Percentiles rank a stretch among this genome's conserved stretches.
Conservation (phyloP, 2,888 invertebrate genomes). For the Yponomeuta malinellus region DNA sequence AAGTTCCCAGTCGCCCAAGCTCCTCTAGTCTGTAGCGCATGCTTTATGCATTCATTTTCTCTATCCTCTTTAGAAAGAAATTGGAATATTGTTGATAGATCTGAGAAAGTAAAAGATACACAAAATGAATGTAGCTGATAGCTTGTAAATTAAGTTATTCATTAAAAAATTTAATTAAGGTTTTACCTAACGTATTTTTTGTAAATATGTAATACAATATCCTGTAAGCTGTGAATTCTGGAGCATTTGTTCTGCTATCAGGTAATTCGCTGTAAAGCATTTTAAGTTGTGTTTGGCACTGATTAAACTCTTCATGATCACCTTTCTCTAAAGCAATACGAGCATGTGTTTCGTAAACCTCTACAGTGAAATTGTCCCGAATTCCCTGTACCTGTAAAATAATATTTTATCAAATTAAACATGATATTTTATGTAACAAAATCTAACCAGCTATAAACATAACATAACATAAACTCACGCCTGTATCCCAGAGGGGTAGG, state of each 20-base stretch:
- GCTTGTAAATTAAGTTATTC: too few species aligned
- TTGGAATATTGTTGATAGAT: constrained; percentile 93
- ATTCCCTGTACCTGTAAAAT: constrained; percentile 92
- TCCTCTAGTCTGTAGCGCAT: constrained; percentile 91
- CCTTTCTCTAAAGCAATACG: constrained; percentile 98
- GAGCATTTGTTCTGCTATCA: constrained; percentile 79
- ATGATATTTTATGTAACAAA: too few species aligned
- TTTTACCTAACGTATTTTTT: constrained; percentile 94
- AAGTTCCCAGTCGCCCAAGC: constrained; percentile 97
- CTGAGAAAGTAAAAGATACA: constrained; percentile 72
- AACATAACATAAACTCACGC: too few species aligned
- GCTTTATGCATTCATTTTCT: constrained; percentile 86
- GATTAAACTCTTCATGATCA: constrained; percentile 99
- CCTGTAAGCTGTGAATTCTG: constrained; percentile 97
- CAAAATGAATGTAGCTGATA: background rate
- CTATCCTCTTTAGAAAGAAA: constrained; percentile 86
- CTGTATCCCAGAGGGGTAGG: too few species aligned
- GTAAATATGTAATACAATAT: constrained; percentile 98
- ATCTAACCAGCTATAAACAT: background rate
- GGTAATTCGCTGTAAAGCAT: constrained; percentile 92
- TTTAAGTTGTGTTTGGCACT: constrained; percentile 98
- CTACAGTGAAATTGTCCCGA: constrained; percentile 94
- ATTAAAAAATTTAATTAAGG: background rate
- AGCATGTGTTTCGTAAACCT: constrained; percentile 99
- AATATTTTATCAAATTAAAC: background rate